These are phyloP conservation scores for Agonopterix subpropinquella DNA, from an alignment of 2,888 invertebrate genomes.

Conservation along the genomic window DNA sequence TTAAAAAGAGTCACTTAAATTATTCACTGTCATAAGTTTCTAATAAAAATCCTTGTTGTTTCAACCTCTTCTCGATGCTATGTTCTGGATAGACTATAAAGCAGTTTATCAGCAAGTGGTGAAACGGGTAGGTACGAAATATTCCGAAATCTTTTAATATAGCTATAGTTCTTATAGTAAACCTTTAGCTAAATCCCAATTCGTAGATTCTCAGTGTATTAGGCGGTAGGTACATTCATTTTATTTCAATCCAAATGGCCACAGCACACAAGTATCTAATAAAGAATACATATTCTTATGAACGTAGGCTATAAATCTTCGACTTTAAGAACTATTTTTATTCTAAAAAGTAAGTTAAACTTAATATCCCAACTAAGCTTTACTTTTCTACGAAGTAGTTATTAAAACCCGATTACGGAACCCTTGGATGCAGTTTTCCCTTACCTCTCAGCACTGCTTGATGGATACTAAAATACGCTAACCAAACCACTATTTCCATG, in stretches of 20 bases:
- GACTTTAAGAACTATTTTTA: constrained; percentile 59
- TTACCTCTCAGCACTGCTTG: constrained; percentile 34
- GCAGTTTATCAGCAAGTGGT: too few species aligned
- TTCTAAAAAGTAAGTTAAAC: constrained; percentile 47
- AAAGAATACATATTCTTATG: constrained; percentile 67
- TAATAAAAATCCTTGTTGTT: too few species aligned
- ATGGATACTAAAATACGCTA: constrained; percentile 32
- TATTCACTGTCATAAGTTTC: too few species aligned
- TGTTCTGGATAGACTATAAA: too few species aligned
- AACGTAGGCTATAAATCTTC: constrained; percentile 66
- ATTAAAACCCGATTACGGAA: constrained; percentile 39
- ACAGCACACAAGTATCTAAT: background rate
- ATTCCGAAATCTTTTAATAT: too few species aligned
- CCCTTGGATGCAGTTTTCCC: constrained; percentile 24
- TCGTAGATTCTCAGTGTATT: constrained; percentile 25
- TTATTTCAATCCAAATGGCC: background rate
- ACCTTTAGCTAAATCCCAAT: background rate
- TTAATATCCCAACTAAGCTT: constrained; percentile 61
- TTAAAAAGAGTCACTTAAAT: too few species aligned
- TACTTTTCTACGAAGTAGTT: constrained; percentile 65
- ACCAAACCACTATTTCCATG: constrained; percentile 82
- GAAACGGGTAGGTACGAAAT: too few species aligned
- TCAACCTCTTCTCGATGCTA: too few species aligned
- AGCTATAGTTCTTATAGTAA: too few species aligned
- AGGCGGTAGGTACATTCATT: constrained; percentile 20